Evolutionary conservation across 2,797 vertebrate genomes (phyloP).

Genomic region (Sebastes melanostomus): DNA sequence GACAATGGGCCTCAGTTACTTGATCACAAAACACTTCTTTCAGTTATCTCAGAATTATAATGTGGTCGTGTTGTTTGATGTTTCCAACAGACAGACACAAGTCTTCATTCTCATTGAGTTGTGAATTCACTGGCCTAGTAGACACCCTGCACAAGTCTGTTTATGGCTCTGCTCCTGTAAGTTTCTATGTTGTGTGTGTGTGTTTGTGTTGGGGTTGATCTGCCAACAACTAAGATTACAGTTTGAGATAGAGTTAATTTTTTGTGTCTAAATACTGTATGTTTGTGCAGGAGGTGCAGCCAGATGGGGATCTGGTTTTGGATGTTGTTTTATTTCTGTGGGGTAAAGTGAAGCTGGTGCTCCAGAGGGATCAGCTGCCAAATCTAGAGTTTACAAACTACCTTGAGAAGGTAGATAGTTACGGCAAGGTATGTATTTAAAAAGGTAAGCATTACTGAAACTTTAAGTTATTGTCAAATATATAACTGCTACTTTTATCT

Average conservation of each 20-base stretch:
- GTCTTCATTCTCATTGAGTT: conserved; percentile 59
- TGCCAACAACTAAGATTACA: neutral
- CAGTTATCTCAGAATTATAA: neutral
- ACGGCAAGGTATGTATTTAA: conserved; percentile 78
- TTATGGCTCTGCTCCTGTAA: conserved; percentile 80
- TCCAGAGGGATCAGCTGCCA: conserved; percentile 74
- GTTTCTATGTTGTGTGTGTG: conserved; percentile 53
- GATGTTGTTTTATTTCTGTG: conserved; percentile 87
- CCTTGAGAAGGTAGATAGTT: conserved; percentile 72
- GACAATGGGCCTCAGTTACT: neutral
- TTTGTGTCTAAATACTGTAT: neutral
- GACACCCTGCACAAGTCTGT: conserved; percentile 80
- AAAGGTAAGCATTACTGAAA: neutral
- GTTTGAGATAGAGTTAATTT: neutral
- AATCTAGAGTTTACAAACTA: conserved; percentile 69
- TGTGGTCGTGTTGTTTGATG: neutral
- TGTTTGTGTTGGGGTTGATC: conserved; percentile 17
- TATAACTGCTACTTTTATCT: neutral
- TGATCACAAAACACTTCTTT: neutral
- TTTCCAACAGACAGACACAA: conserved; percentile 73
- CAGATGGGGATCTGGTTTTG: conserved; percentile 86
- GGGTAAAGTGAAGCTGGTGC: conserved; percentile 84
- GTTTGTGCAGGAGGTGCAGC: conserved; percentile 78
- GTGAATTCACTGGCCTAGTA: conserved; percentile 81
- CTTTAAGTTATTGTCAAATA: neutral